A percentile compares a stretch with the other conserved stretches of the same genome.
Evolutionary conservation across 1,140 invertebrate genomes (phyloP).

Genomic region (Olivierus martensii): DNA sequence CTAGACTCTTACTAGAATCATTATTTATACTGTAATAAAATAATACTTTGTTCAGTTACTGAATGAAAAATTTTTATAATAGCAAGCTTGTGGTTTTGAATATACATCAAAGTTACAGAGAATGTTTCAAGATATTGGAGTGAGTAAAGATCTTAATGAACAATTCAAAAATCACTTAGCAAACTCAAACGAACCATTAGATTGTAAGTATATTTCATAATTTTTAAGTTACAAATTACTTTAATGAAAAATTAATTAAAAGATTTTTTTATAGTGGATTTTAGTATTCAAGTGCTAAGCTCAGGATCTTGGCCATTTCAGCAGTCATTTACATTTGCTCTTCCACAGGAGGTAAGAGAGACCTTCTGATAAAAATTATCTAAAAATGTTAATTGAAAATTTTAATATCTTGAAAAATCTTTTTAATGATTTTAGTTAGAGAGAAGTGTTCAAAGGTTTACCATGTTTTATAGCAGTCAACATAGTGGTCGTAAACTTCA

Average conservation of each 20-base stretch:
- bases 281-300: slow-evolving; percentile 90
- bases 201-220: slow-evolving; percentile 16
- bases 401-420: not conserved
- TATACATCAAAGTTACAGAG: slow-evolving; percentile 97
- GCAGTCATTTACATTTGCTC: slow-evolving; percentile 74
- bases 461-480: slow-evolving; percentile 84
- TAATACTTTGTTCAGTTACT: not conserved
- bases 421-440: slow-evolving; percentile 51
- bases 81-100: slow-evolving; percentile 88
- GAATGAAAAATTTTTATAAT: not conserved
- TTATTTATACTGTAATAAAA: not conserved
- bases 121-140: slow-evolving; percentile 97
- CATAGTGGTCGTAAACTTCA: slow-evolving; percentile 94
- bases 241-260: too few species aligned
- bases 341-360: slow-evolving; percentile 50
- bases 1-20: too few species aligned
- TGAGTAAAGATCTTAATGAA: slow-evolving; percentile 95
- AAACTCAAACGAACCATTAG: slow-evolving; percentile 16
- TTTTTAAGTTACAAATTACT: too few species aligned
- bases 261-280: slow-evolving; percentile 47
- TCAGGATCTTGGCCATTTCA: slow-evolving; percentile 98
- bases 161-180: slow-evolving; percentile 49
- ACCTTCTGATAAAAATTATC: too few species aligned
- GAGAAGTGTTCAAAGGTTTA: slow-evolving; percentile 86
- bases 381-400: too few species aligned